phyloP scores from a whole-genome alignment of 2,113 vertebrate genomes.

The Polyodon spathula region DNA sequence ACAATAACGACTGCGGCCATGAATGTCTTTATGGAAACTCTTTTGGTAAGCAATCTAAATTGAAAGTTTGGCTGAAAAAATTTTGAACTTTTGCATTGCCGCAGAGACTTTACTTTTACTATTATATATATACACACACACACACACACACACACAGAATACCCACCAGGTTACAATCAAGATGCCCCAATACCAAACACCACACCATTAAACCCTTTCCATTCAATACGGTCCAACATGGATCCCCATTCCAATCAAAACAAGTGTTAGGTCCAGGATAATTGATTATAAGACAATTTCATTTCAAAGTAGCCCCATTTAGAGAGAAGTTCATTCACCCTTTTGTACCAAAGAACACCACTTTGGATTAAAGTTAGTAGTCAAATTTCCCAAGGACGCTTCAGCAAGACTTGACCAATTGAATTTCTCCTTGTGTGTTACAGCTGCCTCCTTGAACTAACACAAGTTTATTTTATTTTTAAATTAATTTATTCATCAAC shows the following conservation, averaged over 20 bases:
- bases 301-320: slow-evolving; percentile 41
- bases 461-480: slow-evolving; percentile 53
- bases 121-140: too few species aligned
- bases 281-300: slow-evolving; percentile 46
- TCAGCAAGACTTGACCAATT: slow-evolving; percentile 77
- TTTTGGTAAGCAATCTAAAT: too few species aligned
- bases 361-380: slow-evolving; percentile 97
- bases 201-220: slow-evolving; percentile 1
- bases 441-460: slow-evolving; percentile 76
- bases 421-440: slow-evolving; percentile 36
- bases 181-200: slow-evolving; percentile 4
- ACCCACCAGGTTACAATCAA: too few species aligned
- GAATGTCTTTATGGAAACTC: too few species aligned
- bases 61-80: too few species aligned
- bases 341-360: slow-evolving; percentile 75
- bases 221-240: slow-evolving; percentile 6
- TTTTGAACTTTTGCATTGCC: too few species aligned
- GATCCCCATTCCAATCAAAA: slow-evolving; percentile 17
- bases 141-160: too few species aligned
- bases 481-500: slow-evolving; percentile 15
- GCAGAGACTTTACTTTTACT: too few species aligned
- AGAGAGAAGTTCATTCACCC: slow-evolving; percentile 76
- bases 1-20: too few species aligned
- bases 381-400: slow-evolving; percentile 99
- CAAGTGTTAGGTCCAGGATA: slow-evolving; percentile 81